Evolutionary conservation across 1,140 invertebrate species (phyloP).

Genomic region (Augochlora pura): DNA sequence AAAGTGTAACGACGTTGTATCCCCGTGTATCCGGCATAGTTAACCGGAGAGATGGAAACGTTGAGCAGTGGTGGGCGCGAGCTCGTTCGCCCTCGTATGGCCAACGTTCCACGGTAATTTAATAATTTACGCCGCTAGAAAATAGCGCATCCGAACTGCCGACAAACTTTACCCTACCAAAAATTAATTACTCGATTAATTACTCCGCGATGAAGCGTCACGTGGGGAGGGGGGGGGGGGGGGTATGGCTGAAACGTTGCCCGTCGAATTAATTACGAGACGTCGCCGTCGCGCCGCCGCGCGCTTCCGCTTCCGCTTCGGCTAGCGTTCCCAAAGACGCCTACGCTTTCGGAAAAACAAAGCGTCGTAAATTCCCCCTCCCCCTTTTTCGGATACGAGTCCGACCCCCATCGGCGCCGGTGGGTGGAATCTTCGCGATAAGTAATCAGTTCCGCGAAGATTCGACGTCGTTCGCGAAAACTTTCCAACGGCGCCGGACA

Average conservation of each 20-base stretch:
- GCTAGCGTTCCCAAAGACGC: too few species aligned
- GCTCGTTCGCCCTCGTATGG: background rate
- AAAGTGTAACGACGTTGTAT: slow-evolving; percentile 39
- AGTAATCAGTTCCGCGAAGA: background rate
- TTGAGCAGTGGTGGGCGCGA: background rate
- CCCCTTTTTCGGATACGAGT: background rate
- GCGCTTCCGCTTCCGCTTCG: too few species aligned
- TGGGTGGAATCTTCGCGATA: background rate
- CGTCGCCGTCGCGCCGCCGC: background rate
- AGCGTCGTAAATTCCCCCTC: background rate
- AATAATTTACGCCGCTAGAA: slow-evolving; percentile 10
- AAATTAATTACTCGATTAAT: slow-evolving; percentile 25
- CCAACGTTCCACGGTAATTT: slow-evolving; percentile 1
- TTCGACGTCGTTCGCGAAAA: background rate
- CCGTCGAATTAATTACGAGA: background rate
- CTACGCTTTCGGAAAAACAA: background rate
- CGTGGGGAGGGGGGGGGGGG: too few species aligned
- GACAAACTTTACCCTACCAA: background rate
- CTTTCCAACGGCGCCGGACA: background rate
- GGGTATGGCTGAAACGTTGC: too few species aligned
- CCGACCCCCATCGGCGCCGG: too few species aligned
- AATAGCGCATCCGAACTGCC: background rate
- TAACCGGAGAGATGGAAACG: slow-evolving; percentile 13
- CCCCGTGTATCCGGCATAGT: background rate
- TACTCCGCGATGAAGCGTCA: background rate